phyloP scores from a whole-genome alignment of 2,888 invertebrate species.

The Leptinotarsa haldemani region DNA sequence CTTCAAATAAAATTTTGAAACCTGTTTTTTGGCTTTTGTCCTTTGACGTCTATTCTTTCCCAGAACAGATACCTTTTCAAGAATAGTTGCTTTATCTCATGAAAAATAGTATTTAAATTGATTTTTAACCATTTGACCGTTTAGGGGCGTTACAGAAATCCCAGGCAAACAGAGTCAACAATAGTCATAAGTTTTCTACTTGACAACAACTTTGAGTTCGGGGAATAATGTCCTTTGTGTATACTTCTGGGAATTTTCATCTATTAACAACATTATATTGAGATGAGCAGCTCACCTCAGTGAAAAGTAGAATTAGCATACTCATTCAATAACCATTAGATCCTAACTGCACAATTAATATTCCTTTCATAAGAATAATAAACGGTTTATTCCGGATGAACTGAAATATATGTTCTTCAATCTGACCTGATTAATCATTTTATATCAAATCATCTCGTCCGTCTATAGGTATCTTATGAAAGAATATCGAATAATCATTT shows the following conservation, averaged over 20 bases:
- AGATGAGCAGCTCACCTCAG: slow-evolving; percentile 25
- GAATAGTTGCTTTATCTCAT: slow-evolving; percentile 21
- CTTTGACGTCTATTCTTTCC: slow-evolving; percentile 28
- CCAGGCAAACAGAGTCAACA: slow-evolving; percentile 46
- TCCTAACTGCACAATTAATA: neutral
- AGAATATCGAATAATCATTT: too few relatives aligned
- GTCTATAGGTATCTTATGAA: too few relatives aligned
- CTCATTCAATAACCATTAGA: slow-evolving; percentile 16
- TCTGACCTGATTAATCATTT: too few relatives aligned
- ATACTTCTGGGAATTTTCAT: slow-evolving; percentile 37
- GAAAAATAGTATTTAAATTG: slow-evolving; percentile 44
- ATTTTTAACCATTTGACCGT: slow-evolving; percentile 48
- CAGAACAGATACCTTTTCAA: slow-evolving; percentile 32
- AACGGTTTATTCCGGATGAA: too few relatives aligned
- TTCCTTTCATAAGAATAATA: too few relatives aligned
- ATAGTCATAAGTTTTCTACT: slow-evolving; percentile 45
- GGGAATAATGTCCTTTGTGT: slow-evolving; percentile 41
- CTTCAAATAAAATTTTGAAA: slow-evolving; percentile 12
- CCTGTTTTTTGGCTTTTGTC: slow-evolving; percentile 13
- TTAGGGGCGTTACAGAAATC: slow-evolving; percentile 43
- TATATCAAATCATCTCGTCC: too few relatives aligned
- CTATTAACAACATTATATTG: slow-evolving; percentile 24
- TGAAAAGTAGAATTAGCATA: slow-evolving; percentile 12
- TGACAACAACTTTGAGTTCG: slow-evolving; percentile 45
- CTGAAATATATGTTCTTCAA: too few relatives aligned